phyloP scores from a whole-genome alignment of 2,888 invertebrate species.

The Agrochola lota region DNA sequence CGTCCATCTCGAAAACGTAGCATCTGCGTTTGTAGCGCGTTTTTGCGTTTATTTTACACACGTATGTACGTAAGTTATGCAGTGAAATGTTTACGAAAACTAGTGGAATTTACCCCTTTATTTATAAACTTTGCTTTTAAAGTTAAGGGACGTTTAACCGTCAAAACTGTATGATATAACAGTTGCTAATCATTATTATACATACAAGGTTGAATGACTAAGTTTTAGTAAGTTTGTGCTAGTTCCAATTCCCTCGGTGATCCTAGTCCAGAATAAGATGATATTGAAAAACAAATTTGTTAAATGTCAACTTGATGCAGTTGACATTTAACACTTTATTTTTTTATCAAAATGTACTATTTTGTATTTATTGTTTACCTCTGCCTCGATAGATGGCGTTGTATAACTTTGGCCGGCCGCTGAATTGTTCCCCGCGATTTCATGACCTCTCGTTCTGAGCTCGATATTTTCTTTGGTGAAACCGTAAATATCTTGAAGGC shows the following conservation, averaged over 20 bases:
- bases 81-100: slow-evolving; percentile 36
- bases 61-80: slow-evolving; percentile 40
- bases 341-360: background rate
- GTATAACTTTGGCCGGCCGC: background rate
- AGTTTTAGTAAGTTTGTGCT: background rate
- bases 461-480: background rate
- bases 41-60: slow-evolving; percentile 49
- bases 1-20: slow-evolving; percentile 60
- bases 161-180: too few species aligned
- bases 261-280: background rate
- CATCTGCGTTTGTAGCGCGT: slow-evolving; percentile 59
- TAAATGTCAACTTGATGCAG: too few species aligned
- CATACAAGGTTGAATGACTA: background rate
- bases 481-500: background rate
- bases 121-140: background rate
- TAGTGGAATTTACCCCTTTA: background rate
- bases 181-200: background rate
- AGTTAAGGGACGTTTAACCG: background rate
- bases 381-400: background rate
- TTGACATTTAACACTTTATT: too few species aligned
- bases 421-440: background rate
- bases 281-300: too few species aligned
- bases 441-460: background rate
- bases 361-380: background rate
- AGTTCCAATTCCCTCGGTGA: background rate